These are phyloP conservation scores for Archaeoteleia sp. DNA, from an alignment of 2,888 invertebrate genomes.

Conservation along the genomic window DNA sequence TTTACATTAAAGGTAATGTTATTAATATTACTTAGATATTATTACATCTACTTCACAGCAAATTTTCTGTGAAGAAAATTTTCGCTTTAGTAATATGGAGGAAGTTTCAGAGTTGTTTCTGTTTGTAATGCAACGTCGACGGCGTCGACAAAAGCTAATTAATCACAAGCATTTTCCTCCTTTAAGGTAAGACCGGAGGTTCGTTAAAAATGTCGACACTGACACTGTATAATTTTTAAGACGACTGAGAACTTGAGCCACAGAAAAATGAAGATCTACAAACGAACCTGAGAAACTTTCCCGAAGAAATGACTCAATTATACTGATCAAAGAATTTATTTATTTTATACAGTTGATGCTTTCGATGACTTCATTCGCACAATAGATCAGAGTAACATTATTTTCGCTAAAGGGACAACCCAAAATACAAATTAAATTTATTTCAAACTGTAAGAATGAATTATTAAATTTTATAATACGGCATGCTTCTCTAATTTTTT, in stretches of 20 bases:
- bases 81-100: background rate
- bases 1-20: background rate
- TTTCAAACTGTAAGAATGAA: no score
- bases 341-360: no score
- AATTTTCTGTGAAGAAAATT: constrained; percentile 7
- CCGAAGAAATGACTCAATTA: constrained; percentile 14
- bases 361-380: no score
- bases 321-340: constrained; percentile 11
- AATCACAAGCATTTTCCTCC: constrained; percentile 37
- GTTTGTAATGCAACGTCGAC: constrained; percentile 21
- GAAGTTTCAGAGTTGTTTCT: constrained; percentile 34
- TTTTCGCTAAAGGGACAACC: no score
- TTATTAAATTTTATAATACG: no score
- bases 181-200: constrained; percentile 20
- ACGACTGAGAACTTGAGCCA: constrained; percentile 27
- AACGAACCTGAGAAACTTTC: constrained; percentile 24
- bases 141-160: constrained; percentile 38
- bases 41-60: background rate
- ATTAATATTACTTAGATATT: background rate
- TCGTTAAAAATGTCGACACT: constrained; percentile 42
- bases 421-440: no score
- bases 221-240: constrained; percentile 29
- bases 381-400: no score
- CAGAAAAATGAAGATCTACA: constrained; percentile 19
- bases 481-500: no score